phyloP scores from a whole-genome alignment of 2,888 invertebrate species.

The Sthenelais limicola region DNA sequence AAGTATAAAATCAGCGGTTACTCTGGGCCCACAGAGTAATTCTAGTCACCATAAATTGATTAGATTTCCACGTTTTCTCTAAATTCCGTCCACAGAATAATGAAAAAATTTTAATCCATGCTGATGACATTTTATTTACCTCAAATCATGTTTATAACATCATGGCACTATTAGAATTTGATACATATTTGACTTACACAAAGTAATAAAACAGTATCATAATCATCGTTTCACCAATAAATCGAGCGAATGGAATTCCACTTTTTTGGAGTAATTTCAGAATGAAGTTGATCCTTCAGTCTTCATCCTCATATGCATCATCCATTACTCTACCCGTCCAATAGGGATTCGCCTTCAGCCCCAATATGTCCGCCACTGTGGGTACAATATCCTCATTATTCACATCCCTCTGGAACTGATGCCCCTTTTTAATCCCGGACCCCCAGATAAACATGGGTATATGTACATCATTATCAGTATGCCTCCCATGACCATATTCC shows the following conservation, averaged over 20 bases:
- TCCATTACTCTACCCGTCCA: slow-evolving; percentile 39
- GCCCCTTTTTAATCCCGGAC: slow-evolving; percentile 15
- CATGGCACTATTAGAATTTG: slow-evolving; percentile 78
- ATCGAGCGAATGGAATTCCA: too few species aligned
- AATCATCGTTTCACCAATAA: too few species aligned
- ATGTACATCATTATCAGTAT: background rate
- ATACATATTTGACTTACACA: background rate
- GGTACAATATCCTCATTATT: slow-evolving; percentile 41
- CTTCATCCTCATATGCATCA: slow-evolving; percentile 36
- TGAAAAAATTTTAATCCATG: background rate
- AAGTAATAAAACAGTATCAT: background rate
- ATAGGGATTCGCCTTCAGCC: slow-evolving; percentile 27
- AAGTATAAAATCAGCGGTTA: too few species aligned
- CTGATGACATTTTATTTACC: too few species aligned
- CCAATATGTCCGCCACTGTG: slow-evolving; percentile 32
- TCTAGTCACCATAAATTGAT: slow-evolving; percentile 6
- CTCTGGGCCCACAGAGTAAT: too few species aligned
- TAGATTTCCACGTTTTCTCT: too few species aligned
- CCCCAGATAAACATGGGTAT: slow-evolving; percentile 32
- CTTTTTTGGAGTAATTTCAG: too few species aligned
- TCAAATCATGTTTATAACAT: slow-evolving; percentile 93
- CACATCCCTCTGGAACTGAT: slow-evolving; percentile 8
- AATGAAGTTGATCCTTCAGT: too few species aligned
- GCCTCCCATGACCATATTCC: slow-evolving; percentile 16
- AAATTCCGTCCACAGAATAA: background rate